These are phyloP conservation scores for Gallirallus australis DNA, from an alignment of 2,797 vertebrate species.

Conservation along the genomic window DNA sequence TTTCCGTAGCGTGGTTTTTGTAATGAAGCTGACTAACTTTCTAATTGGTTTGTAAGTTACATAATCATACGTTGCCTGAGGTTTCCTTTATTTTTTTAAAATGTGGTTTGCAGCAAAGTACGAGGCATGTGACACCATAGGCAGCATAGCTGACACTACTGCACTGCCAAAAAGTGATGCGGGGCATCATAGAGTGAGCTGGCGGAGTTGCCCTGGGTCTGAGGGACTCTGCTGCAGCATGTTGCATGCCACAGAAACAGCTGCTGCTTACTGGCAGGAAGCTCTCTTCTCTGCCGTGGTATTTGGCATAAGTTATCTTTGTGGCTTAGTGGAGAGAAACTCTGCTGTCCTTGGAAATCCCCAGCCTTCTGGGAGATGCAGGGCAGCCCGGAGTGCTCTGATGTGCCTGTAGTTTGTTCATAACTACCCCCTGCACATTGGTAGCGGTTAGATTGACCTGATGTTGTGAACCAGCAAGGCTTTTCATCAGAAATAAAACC, in stretches of 20 bases:
- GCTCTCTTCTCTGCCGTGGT: not conserved
- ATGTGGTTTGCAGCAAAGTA: not conserved
- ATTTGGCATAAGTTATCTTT: not conserved
- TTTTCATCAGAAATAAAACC: not conserved
- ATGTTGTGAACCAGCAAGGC: not conserved
- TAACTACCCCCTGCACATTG: not conserved
- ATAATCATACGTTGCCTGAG: not conserved
- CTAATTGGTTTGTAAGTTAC: not conserved
- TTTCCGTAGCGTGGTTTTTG: not conserved
- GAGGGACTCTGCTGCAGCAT: not conserved
- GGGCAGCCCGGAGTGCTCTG: not conserved
- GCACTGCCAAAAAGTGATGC: not conserved
- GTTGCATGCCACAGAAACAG: fast-evolving
- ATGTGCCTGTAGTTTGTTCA: not conserved
- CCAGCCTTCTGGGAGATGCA: not conserved
- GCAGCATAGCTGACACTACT: not conserved
- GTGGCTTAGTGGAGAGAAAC: not conserved
- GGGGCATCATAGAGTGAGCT: not conserved
- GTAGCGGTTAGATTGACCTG: not conserved
- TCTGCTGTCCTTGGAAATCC: not conserved
- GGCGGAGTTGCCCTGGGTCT: not conserved
- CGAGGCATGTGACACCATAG: not conserved
- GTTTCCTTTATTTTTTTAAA: not conserved
- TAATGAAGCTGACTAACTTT: not conserved
- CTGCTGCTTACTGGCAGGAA: not conserved